Percentiles rank a stretch among this genome's conserved stretches.
phyloP scores from a whole-genome alignment of 2,888 invertebrate species.

The Beris chalybata region DNA sequence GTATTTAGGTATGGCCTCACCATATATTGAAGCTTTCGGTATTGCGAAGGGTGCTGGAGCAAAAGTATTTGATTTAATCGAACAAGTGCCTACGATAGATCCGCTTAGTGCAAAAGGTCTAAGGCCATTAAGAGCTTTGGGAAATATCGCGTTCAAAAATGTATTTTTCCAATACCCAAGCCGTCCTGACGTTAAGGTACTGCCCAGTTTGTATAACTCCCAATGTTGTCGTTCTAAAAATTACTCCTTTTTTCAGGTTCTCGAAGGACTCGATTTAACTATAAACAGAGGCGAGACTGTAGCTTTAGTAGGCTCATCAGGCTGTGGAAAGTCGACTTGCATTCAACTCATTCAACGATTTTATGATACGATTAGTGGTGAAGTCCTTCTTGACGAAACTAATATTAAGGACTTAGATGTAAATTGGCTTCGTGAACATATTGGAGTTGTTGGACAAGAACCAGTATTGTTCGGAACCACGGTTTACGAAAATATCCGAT shows the following conservation, averaged over 20 bases:
- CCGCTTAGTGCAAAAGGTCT: constrained; percentile 66
- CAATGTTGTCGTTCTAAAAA: constrained; percentile 51
- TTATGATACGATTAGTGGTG: constrained; percentile 70
- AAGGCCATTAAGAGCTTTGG: constrained; percentile 61
- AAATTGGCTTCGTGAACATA: constrained; percentile 77
- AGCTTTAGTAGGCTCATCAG: constrained; percentile 72
- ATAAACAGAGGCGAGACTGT: constrained; percentile 74
- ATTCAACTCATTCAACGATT: constrained; percentile 73
- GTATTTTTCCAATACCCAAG: constrained; percentile 82
- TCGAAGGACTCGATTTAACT: constrained; percentile 63
- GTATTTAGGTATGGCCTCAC: constrained; percentile 83
- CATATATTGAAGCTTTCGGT: constrained; percentile 78
- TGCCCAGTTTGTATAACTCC: too few species aligned
- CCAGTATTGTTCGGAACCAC: constrained; percentile 83
- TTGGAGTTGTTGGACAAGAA: constrained; percentile 91
- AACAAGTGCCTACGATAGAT: constrained; percentile 74
- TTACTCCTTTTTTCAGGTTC: constrained; percentile 43
- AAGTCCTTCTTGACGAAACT: constrained; percentile 66
- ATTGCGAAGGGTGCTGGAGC: constrained; percentile 78
- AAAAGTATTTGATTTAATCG: constrained; percentile 75
- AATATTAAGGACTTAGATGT: constrained; percentile 74
- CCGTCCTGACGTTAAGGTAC: constrained; percentile 70
- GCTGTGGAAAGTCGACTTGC: constrained; percentile 78
- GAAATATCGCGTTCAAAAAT: constrained; percentile 70
- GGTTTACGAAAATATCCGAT: constrained; percentile 83